Conservation (phyloP, 2,888 invertebrate genomes). For the Drosophila emarginata region DNA sequence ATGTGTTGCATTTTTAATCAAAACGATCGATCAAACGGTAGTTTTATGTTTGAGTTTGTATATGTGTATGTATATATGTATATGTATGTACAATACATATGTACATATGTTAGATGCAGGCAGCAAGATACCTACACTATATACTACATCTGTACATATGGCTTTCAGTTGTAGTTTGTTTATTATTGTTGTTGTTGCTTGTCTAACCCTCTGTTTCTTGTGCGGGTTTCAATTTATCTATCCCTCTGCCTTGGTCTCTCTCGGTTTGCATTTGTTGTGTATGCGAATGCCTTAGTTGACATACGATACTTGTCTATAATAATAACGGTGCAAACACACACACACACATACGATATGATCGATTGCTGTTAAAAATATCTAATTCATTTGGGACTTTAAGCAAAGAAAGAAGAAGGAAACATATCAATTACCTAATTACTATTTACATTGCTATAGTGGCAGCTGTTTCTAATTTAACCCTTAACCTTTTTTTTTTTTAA, state of each 20-base stretch:
- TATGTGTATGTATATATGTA: neutral
- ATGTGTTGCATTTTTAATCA: slow-evolving; percentile 82
- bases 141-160: slow-evolving; percentile 55
- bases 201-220: slow-evolving; percentile 15
- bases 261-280: slow-evolving; percentile 39
- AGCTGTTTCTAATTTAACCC: slow-evolving; percentile 39
- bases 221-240: slow-evolving; percentile 17
- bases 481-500: slow-evolving; percentile 36
- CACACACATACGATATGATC: slow-evolving; percentile 53
- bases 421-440: slow-evolving; percentile 57
- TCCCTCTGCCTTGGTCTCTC: slow-evolving; percentile 22
- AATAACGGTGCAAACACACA: slow-evolving; percentile 42
- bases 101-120: neutral
- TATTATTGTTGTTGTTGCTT: slow-evolving; percentile 31
- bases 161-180: slow-evolving; percentile 44
- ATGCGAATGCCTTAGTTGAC: slow-evolving; percentile 70
- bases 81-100: too few species aligned
- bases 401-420: slow-evolving; percentile 31
- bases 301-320: slow-evolving; percentile 57
- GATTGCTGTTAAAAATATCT: slow-evolving; percentile 63
- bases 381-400: slow-evolving; percentile 38
- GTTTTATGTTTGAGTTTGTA: slow-evolving; percentile 63
- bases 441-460: slow-evolving; percentile 34
- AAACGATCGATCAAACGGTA: slow-evolving; percentile 81
- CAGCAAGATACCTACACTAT: slow-evolving; percentile 7